Percentiles rank a stretch among this genome's conserved stretches.
Evolutionary conservation across 2,113 vertebrate species (phyloP).

Genomic region (Chaetodon auriga): DNA sequence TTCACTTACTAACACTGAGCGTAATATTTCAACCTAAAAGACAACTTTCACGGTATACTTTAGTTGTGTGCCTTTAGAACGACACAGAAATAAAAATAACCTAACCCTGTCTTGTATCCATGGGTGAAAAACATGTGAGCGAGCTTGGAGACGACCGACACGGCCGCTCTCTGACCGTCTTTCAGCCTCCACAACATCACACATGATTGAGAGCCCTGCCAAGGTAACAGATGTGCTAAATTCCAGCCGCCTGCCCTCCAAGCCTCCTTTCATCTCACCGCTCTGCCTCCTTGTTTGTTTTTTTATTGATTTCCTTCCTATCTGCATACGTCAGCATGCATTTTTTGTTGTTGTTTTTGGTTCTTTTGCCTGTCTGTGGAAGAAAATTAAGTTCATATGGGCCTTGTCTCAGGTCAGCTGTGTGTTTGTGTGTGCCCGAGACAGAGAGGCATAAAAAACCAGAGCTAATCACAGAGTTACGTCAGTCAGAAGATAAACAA

Average conservation of each 20-base stretch:
- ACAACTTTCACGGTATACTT: neutral
- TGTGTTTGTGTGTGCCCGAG: slow-evolving; percentile 37
- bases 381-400: slow-evolving; percentile 85
- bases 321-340: slow-evolving; percentile 76
- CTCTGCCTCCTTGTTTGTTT: slow-evolving; percentile 64
- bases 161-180: slow-evolving; percentile 35
- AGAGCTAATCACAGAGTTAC: slow-evolving; percentile 74
- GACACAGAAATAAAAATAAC: neutral
- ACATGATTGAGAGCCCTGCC: slow-evolving; percentile 71
- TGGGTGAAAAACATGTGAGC: slow-evolving; percentile 42
- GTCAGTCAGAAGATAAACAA: slow-evolving; percentile 76
- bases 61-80: neutral
- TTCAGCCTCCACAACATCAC: slow-evolving; percentile 59
- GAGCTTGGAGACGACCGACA: slow-evolving; percentile 36
- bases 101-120: slow-evolving; percentile 4
- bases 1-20: neutral
- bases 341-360: slow-evolving; percentile 75
- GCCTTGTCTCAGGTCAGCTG: slow-evolving; percentile 68
- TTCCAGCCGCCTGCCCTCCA: slow-evolving; percentile 67
- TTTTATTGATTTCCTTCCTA: slow-evolving; percentile 82
- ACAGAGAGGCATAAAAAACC: slow-evolving; percentile 57
- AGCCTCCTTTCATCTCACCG: slow-evolving; percentile 74
- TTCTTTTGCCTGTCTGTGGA: slow-evolving; percentile 68
- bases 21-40: neutral
- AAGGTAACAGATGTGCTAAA: slow-evolving; percentile 80